These are phyloP conservation scores for Bubo blakistoni DNA, from an alignment of 2,113 vertebrate genomes.

Conservation along the genomic window DNA sequence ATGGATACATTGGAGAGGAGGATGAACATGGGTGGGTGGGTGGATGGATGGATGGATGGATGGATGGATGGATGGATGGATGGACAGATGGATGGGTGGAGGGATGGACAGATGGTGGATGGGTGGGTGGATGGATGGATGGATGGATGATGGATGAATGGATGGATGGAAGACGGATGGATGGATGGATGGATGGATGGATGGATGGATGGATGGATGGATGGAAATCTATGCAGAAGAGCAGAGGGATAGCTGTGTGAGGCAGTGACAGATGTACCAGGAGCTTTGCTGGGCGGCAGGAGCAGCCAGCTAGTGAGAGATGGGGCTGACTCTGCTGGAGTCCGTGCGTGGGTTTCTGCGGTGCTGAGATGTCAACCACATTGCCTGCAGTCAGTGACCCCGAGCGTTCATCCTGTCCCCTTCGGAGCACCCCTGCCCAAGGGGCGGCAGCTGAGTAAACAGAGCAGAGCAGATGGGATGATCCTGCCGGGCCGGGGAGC, in stretches of 20 bases:
- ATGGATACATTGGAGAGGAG: too few relatives aligned
- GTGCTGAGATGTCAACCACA: neutral
- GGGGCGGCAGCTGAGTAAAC: slow-evolving; percentile 63
- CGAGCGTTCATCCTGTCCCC: neutral
- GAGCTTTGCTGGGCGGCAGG: fast-evolving
- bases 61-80: neutral
- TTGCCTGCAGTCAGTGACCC: slow-evolving; percentile 40
- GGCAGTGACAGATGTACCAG: neutral
- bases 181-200: neutral
- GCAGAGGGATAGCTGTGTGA: neutral
- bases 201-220: neutral
- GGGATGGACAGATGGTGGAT: neutral
- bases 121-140: neutral
- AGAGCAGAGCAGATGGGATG: slow-evolving; percentile 46
- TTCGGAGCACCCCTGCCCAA: neutral
- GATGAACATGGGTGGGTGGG: too few relatives aligned
- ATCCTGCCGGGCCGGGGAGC: neutral
- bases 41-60: too few relatives aligned
- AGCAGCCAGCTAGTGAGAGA: neutral
- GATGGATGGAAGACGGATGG: too few relatives aligned
- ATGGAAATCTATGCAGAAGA: neutral
- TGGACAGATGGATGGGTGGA: neutral
- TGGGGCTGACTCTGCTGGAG: neutral
- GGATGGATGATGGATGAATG: neutral
- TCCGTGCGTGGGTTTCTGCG: neutral